Conservation (phyloP, 2,113 vertebrate species). For the Nanger granti region DNA sequence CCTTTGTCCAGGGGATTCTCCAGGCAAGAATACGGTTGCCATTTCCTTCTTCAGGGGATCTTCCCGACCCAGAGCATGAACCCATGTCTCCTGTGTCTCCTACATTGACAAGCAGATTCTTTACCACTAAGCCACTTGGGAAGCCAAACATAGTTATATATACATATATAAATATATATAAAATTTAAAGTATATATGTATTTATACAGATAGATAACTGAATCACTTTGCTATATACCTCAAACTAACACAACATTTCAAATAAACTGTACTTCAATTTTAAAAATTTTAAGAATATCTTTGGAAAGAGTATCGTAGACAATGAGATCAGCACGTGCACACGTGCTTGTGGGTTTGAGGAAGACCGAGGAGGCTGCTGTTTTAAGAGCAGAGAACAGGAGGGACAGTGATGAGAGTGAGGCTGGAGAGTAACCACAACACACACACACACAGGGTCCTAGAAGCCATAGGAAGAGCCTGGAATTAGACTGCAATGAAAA, state of each 20-base stretch:
- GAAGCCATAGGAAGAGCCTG: neutral
- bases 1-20: neutral
- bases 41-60: neutral
- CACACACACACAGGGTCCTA: rapidly evolving
- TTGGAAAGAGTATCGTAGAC: neutral
- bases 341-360: too few species aligned
- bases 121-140: neutral
- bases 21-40: neutral
- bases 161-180: neutral
- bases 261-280: neutral
- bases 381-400: neutral
- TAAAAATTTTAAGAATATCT: neutral
- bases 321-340: neutral
- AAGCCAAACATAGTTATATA: neutral
- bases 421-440: neutral
- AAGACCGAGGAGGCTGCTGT: neutral
- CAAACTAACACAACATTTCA: neutral
- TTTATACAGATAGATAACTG: neutral
- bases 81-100: neutral
- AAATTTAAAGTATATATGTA: neutral
- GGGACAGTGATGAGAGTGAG: rapidly evolving
- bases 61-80: neutral
- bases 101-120: neutral
- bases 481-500: neutral
- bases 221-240: neutral